These are phyloP conservation scores for Alectura lathami DNA, from an alignment of 2,113 vertebrate species.

Conservation along the genomic window DNA sequence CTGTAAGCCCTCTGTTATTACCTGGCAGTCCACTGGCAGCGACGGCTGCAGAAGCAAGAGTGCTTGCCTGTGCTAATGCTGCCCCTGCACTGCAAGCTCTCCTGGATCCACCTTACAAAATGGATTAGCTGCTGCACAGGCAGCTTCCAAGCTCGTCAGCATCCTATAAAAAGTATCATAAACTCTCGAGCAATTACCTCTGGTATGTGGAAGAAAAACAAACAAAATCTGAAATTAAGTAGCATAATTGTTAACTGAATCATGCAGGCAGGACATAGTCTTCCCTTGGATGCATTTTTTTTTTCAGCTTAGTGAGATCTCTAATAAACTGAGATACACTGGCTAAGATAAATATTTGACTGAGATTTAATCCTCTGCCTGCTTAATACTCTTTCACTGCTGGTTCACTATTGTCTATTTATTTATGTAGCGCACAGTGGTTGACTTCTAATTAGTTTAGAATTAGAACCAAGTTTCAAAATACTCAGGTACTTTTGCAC, in stretches of 20 bases:
- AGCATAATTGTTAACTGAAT: not conserved
- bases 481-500: not conserved
- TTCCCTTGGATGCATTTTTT: not conserved
- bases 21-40: not conserved
- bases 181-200: not conserved
- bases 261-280: not conserved
- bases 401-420: not conserved
- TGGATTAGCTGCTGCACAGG: not conserved
- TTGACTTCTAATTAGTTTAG: not conserved
- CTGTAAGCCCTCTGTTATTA: not conserved
- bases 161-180: not conserved
- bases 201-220: not conserved
- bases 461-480: not conserved
- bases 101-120: not conserved
- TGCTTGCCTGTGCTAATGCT: rapidly evolving
- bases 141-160: not conserved
- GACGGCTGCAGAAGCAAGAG: not conserved
- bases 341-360: not conserved
- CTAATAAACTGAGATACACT: not conserved
- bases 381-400: not conserved
- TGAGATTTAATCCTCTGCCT: not conserved
- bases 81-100: not conserved
- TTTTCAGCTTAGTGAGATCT: not conserved
- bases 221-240: not conserved
- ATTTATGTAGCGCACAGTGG: not conserved